Evolutionary conservation across 2,797 vertebrate species (phyloP).

Genomic region (Pangasius macronema): DNA sequence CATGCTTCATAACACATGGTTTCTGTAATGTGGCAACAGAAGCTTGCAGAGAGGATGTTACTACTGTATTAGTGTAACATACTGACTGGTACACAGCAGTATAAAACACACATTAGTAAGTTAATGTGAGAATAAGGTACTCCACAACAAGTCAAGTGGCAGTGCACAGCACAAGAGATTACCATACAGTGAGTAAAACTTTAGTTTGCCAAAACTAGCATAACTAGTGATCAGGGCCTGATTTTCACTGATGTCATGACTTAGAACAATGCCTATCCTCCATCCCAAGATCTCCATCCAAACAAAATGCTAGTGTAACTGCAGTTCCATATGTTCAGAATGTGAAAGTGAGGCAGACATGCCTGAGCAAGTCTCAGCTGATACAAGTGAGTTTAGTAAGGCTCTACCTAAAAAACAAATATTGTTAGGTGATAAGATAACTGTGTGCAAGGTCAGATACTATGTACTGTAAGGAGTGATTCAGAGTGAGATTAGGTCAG

Average conservation of each 20-base stretch:
- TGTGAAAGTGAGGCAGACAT: background rate
- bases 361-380: background rate
- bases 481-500: constrained; percentile 14
- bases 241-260: background rate
- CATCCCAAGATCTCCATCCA: too few relatives aligned
- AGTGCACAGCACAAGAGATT: background rate
- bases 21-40: background rate
- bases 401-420: background rate
- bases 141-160: background rate
- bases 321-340: background rate
- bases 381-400: background rate
- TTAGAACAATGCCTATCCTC: background rate
- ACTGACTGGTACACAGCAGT: background rate
- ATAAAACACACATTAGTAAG: background rate
- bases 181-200: background rate
- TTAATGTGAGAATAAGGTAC: background rate
- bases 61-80: background rate
- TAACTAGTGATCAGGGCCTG: background rate
- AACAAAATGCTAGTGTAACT: background rate
- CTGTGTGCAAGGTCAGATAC: background rate
- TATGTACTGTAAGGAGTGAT: background rate
- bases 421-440: background rate
- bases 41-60: background rate
- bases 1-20: background rate
- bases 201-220: background rate